phyloP scores from a whole-genome alignment of 1,140 invertebrate species.

The Orius insidiosus region DNA sequence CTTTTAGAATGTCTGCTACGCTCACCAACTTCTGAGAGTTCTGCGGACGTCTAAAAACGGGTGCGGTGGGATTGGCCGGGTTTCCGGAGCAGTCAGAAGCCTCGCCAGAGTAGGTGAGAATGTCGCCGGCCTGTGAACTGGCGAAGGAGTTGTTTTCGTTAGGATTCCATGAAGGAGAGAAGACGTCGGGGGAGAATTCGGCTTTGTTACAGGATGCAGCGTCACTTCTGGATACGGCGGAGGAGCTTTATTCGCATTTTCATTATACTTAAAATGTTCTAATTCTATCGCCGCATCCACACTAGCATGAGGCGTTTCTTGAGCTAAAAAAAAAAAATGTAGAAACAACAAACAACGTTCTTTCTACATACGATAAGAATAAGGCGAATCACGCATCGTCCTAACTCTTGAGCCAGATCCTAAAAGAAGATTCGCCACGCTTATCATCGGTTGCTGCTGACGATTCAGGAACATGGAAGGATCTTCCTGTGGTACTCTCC shows the following conservation, averaged over 20 bases:
- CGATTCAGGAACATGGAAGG: conserved; percentile 17
- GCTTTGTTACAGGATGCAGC: conserved; percentile 43
- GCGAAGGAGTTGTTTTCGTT: conserved; percentile 31
- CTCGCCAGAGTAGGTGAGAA: conserved; percentile 62
- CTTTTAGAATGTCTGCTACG: conserved; percentile 34
- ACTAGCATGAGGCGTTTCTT: no score
- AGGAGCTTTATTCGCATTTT: conserved; percentile 24
- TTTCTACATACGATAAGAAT: conserved; percentile 4
- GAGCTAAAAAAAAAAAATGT: no score
- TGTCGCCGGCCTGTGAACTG: conserved; percentile 26
- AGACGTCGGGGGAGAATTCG: conserved; percentile 30
- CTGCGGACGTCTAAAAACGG: conserved; percentile 15
- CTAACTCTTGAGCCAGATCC: conserved; percentile 27
- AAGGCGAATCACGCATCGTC: conserved; percentile 18
- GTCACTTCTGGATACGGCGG: conserved; percentile 62
- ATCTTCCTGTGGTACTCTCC: conserved; percentile 23
- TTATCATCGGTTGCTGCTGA: conserved; percentile 20
- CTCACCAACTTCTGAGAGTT: conserved; percentile 42
- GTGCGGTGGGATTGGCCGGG: background rate
- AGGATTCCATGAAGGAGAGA: conserved; percentile 57
- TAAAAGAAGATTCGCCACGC: conserved; percentile 22
- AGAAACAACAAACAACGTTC: background rate
- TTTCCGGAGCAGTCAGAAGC: conserved; percentile 51
- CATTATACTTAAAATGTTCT: no score
- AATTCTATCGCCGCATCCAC: no score